Base-by-base conservation (phyloP, 2,797 vertebrate genomes). In the Oryzias sinensis region DNA sequence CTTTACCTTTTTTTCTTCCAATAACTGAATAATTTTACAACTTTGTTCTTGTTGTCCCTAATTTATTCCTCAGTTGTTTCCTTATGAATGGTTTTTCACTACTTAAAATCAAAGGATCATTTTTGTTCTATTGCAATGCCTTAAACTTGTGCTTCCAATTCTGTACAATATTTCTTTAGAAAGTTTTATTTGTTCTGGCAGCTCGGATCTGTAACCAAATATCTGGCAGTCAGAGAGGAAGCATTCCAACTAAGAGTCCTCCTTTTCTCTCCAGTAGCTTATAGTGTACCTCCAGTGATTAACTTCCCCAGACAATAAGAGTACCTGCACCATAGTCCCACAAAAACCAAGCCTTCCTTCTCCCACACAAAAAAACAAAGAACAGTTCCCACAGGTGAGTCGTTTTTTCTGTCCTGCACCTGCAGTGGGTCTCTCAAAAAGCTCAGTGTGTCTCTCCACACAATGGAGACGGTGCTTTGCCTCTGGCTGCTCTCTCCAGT, bases 401-500 rank as follows among this genome's bases (percentile, higher is more conserved):
- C 83, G 81, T 84, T 76, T 72, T 61, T 72, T 81, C 75, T 76
- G 84, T 64, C 76, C 67, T 87, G 82, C 88, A 90, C 86, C 87
- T 89, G 89, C 81, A 89, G 82, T 33, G 76, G 76, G 83, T 83
- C 77, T 85, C 85, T 86, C 84, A 83, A 85, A 22, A 86, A 86
- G 83, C 81, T 83, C 84, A 63, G 67, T 77, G 87, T 88, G 86
- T 89, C 85, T 88, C 86, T 77, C 74, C 74, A 75, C 83, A 89
- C 88, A 88, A 89, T 86, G 82, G 85, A 85, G 83, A 85, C 79
- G 59, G 74, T 77, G 86, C 74, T 56, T 83, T 50, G 87, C 90
- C 88, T 63, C 71, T 80, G 84, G 90, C 87, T 43, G 63, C 80
- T 82, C 86, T 85, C 84, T 87, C 89, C 90, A 90, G 90, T 86